Base-by-base conservation (phyloP, 2,797 vertebrate genomes). In the Darevskia nairensis region DNA sequence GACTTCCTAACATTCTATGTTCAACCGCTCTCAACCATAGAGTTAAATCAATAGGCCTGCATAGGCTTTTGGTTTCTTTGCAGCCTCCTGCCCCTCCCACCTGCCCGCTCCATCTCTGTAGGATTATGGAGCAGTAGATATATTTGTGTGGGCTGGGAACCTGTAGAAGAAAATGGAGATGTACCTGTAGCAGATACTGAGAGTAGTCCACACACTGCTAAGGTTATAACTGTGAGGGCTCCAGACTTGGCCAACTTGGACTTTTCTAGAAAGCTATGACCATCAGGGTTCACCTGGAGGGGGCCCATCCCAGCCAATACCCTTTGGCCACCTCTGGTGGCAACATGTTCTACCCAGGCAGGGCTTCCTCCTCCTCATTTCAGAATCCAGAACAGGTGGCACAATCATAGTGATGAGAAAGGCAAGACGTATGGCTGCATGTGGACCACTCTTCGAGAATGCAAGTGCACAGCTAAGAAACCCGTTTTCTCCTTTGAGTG, bases 181-280 rank as follows among this genome's bases (percentile, higher is more conserved):
- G 7, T 44, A 82, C 21, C 55, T 66, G 41, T 13, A 23, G 29
- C 27, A 77, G n/a, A 77, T 13, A 39, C 61, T 29, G 71, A 82
- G 11, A 50, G 15, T 46, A 46, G 44, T 29, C 8, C 9, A 61
- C 13, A 2, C 10, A 17, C 23, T 2, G 8, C 8, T 32, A 82
- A 66, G 61, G 74, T 75, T 75, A 44, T 35, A 82, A 87, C 32
- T 46, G 71, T 39, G 81, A 69, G 25, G 44, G 27, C 68, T n/a
- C 59, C 75, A 69, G n/a, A 23, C 74, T 39, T 27, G 21, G 72
- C 64, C 61, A 66, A 69, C 6, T 4, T 72, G 64, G 64, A 19
- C 27, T 78, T 83, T 88, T 84, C 81, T 59, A 88, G 74, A 84
- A 71, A 59, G 19, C 7, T 5, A n/a, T 21, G 44, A 78, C 61